Evolutionary conservation across 2,113 vertebrate genomes (phyloP).

Genomic region (Anthoscopus minutus): DNA sequence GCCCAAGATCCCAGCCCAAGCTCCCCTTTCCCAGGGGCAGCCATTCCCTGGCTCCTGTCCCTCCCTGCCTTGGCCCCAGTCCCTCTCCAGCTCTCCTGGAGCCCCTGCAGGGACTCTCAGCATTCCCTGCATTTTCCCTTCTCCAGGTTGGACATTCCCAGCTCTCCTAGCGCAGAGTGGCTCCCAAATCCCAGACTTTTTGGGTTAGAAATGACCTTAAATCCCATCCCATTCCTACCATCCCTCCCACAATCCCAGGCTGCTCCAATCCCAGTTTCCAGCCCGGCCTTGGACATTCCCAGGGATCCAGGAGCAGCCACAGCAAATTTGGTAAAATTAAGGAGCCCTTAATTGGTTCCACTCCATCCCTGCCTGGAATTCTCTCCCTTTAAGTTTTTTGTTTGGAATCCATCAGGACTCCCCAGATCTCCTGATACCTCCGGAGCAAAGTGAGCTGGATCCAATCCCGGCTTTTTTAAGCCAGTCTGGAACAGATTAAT

Average conservation of each 20-base stretch:
- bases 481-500: too few relatives aligned
- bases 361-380: too few relatives aligned
- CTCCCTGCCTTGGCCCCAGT: neutral
- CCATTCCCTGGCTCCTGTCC: neutral
- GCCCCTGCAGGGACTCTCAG: neutral
- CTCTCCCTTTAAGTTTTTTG: too few relatives aligned
- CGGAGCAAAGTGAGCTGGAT: too few relatives aligned
- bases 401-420: too few relatives aligned
- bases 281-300: neutral
- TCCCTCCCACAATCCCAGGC: neutral
- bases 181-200: accelerated
- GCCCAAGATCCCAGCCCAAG: neutral
- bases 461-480: too few relatives aligned
- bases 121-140: neutral
- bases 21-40: neutral
- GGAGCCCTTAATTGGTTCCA: too few relatives aligned
- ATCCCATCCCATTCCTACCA: neutral
- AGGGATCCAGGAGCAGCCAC: neutral
- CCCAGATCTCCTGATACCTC: too few relatives aligned
- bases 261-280: accelerated
- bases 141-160: neutral
- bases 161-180: neutral
- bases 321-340: too few relatives aligned
- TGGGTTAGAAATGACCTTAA: accelerated
- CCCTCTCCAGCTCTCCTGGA: neutral